Evolutionary conservation across 2,113 vertebrate species (phyloP).

Genomic region (Ammospiza caudacuta): DNA sequence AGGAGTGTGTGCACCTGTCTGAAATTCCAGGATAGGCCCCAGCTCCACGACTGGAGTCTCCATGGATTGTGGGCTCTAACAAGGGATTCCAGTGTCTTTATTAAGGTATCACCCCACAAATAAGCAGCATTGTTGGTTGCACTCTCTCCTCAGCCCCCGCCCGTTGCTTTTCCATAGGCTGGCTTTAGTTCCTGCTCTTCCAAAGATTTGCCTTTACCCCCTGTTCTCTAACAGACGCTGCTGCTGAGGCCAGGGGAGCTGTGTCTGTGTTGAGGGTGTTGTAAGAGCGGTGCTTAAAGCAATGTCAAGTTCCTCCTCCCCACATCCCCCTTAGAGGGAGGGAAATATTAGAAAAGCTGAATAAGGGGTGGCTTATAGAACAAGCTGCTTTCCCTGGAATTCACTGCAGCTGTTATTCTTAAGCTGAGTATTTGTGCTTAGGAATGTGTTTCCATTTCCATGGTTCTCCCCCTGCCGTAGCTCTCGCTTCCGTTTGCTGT

Average conservation of each 20-base stretch:
- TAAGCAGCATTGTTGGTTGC: not conserved
- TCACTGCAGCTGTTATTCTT: slow-evolving; percentile 35
- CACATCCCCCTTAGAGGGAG: not conserved
- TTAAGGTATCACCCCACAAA: slow-evolving; percentile 78
- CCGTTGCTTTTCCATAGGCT: not conserved
- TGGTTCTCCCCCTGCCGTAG: not conserved
- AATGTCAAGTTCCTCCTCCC: not conserved
- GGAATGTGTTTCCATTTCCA: slow-evolving; percentile 11
- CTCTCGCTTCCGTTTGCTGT: slow-evolving; percentile 56
- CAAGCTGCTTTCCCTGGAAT: slow-evolving; percentile 44
- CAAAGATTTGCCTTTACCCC: not conserved
- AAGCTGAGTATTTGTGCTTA: slow-evolving; percentile 23
- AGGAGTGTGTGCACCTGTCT: slow-evolving; percentile 23
- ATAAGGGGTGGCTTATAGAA: slow-evolving; percentile 4
- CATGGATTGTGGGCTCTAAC: not conserved
- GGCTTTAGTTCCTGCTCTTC: not conserved
- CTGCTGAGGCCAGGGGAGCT: not conserved
- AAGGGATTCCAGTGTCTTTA: slow-evolving; percentile 47
- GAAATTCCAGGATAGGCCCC: not conserved
- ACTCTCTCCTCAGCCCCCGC: not conserved
- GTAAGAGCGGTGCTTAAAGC: not conserved
- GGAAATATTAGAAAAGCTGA: not conserved
- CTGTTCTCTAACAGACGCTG: not conserved
- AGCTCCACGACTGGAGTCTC: slow-evolving; percentile 7
- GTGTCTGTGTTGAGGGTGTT: not conserved